Conservation (phyloP, 2,113 vertebrate species). For the Oryzias curvinotus region DNA sequence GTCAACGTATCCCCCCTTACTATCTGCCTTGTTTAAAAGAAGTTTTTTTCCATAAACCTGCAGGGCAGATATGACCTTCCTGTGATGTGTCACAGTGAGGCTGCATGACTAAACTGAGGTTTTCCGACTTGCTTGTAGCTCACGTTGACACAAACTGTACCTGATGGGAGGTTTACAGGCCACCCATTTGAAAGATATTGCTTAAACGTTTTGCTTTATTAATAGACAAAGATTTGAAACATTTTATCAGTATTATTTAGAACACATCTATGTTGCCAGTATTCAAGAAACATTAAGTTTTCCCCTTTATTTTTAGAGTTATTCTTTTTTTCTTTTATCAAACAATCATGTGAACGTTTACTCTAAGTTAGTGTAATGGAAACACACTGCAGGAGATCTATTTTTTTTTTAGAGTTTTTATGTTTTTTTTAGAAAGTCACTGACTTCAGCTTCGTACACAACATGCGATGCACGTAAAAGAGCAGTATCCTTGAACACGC, state of each 20-base stretch:
- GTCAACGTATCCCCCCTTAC: neutral
- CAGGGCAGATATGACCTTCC: constrained; percentile 10
- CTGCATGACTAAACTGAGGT: neutral
- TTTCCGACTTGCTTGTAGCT: neutral
- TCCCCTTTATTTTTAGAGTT: too few species aligned
- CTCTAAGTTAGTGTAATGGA: too few species aligned
- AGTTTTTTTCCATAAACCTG: constrained; percentile 35
- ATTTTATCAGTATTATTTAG: neutral
- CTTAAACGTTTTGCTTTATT: constrained; percentile 6
- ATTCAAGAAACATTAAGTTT: too few species aligned
- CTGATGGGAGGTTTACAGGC: constrained; percentile 5
- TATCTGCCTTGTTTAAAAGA: constrained; percentile 11
- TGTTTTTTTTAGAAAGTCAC: too few species aligned
- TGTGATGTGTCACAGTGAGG: constrained; percentile 6
- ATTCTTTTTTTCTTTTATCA: too few species aligned
- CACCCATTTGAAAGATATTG: constrained; percentile 5
- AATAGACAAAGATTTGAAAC: neutral
- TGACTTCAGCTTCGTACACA: too few species aligned
- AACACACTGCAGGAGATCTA: too few species aligned
- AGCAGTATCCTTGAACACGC: too few species aligned
- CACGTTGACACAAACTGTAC: constrained; percentile 12
- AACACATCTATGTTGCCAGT: too few species aligned
- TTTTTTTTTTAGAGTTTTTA: too few species aligned
- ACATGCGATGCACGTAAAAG: too few species aligned
- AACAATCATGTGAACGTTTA: too few species aligned